Conservation (phyloP, 2,113 vertebrate genomes). For the Hydropotes inermis region DNA sequence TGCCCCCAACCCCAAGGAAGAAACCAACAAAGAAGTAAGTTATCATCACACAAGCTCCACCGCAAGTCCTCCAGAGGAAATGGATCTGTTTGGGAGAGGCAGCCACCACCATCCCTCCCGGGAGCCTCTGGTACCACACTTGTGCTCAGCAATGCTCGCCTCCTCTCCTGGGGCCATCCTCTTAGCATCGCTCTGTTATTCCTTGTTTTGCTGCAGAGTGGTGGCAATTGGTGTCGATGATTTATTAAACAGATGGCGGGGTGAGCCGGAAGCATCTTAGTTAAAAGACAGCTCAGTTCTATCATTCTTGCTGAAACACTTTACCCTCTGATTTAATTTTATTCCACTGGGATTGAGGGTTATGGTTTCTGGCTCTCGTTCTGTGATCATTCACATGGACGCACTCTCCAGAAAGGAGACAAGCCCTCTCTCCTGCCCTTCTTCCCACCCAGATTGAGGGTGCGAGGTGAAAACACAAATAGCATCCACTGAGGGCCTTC, state of each 20-base stretch:
- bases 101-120: accelerated
- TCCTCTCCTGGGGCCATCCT: neutral
- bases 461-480: neutral
- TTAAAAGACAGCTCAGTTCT: neutral
- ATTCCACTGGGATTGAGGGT: neutral
- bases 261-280: neutral
- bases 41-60: neutral
- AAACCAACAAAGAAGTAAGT: neutral
- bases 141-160: neutral
- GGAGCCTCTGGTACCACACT: neutral
- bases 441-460: neutral
- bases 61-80: neutral
- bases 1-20: neutral
- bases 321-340: neutral
- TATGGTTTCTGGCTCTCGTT: neutral
- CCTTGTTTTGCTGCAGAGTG: neutral
- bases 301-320: neutral
- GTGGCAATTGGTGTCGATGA: neutral
- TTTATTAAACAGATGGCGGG: neutral
- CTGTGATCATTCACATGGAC: neutral
- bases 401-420: neutral
- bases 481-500: neutral
- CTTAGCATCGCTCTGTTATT: neutral
- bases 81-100: neutral
- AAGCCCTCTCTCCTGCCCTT: neutral